phyloP scores from a whole-genome alignment of 2,797 vertebrate genomes.

The Danio aesculapii region DNA sequence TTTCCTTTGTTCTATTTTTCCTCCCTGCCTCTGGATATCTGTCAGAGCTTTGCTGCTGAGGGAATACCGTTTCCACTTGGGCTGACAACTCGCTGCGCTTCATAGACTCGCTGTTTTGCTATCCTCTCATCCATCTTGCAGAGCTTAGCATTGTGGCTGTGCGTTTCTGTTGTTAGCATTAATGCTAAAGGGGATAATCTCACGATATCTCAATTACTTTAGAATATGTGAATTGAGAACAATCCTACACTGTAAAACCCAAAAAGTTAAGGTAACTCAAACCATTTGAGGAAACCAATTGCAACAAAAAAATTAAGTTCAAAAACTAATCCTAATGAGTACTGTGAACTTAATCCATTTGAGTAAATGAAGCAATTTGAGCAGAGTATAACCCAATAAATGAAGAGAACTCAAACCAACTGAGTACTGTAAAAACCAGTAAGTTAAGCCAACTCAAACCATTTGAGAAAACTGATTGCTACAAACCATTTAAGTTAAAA shows the following conservation, averaged over 20 bases:
- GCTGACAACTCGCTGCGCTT: constrained; percentile 70
- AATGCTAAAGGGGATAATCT: background rate
- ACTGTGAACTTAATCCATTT: too few relatives aligned
- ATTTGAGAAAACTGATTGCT: too few relatives aligned
- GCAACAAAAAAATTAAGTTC: too few relatives aligned
- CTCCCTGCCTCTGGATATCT: constrained; percentile 70
- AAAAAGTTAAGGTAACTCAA: too few relatives aligned
- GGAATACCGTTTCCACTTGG: constrained; percentile 71
- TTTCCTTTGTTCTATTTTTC: constrained; percentile 64
- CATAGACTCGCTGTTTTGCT: constrained; percentile 67
- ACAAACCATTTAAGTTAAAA: too few relatives aligned
- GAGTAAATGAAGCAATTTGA: too few relatives aligned
- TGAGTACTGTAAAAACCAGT: too few relatives aligned
- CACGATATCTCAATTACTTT: background rate
- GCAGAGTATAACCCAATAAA: too few relatives aligned
- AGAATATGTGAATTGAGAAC: background rate
- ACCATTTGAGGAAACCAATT: too few relatives aligned
- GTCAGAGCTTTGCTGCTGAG: constrained; percentile 66
- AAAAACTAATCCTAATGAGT: too few relatives aligned
- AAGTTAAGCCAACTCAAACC: too few relatives aligned
- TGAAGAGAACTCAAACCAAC: too few relatives aligned
- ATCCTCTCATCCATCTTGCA: constrained; percentile 68
- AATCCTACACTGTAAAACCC: background rate
- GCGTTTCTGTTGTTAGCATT: background rate
- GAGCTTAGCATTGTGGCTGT: constrained; percentile 26